Evolutionary conservation across 2,888 invertebrate genomes (phyloP).

Genomic region (Dioctria linearis): DNA sequence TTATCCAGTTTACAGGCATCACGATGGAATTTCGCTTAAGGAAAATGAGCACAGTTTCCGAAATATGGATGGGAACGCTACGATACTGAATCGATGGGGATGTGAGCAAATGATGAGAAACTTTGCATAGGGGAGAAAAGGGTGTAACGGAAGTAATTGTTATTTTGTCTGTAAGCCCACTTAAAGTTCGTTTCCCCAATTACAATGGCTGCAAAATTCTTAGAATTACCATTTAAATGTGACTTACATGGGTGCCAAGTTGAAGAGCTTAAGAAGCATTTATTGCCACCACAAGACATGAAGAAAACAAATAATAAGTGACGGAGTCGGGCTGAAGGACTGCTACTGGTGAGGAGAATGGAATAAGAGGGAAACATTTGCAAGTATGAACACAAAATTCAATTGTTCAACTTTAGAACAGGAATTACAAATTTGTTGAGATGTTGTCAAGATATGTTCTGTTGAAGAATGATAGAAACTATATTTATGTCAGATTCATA

Average conservation of each 20-base stretch:
- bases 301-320: neutral
- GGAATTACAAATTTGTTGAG: constrained; percentile 31
- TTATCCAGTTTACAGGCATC: neutral
- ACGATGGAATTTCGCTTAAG: neutral
- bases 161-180: neutral
- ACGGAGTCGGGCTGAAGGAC: neutral
- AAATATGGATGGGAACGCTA: neutral
- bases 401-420: neutral
- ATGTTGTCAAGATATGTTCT: constrained; percentile 35
- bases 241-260: constrained; percentile 48
- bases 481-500: neutral
- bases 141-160: neutral
- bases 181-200: constrained; percentile 1
- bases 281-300: constrained; percentile 43
- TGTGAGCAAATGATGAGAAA: neutral
- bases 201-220: constrained; percentile 17
- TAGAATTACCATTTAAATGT: constrained; percentile 44
- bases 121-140: neutral
- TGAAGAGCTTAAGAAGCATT: constrained; percentile 42
- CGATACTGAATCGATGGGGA: too few relatives aligned
- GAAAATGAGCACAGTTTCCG: constrained; percentile 13
- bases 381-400: constrained; percentile 21
- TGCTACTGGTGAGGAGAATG: neutral
- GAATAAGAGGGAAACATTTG: neutral
- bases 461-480: neutral